Conservation (phyloP, 2,888 invertebrate genomes). For the Cistogaster globosa region DNA sequence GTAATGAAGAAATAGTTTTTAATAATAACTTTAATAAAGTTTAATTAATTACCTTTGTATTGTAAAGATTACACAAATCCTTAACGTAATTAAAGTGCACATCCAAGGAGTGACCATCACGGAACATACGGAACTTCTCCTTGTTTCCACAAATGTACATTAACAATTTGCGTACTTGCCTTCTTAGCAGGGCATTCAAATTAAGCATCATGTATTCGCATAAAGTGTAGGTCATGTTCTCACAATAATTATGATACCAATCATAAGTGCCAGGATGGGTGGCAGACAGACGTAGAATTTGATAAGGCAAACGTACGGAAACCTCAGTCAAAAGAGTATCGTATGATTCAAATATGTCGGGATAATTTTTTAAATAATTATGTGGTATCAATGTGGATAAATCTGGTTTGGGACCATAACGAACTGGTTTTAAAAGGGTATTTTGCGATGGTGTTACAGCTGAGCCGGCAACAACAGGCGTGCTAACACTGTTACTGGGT, state of each 20-base stretch:
- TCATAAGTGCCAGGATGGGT: conserved; percentile 82
- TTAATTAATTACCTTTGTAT: conserved; percentile 80
- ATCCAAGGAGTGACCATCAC: conserved; percentile 96
- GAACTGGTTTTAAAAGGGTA: conserved; percentile 90
- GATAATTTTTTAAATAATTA: conserved; percentile 95
- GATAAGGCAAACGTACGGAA: conserved; percentile 95
- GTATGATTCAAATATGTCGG: conserved; percentile 96
- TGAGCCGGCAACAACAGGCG: conserved; percentile 54
- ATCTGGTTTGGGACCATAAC: conserved; percentile 92
- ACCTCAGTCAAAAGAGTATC: conserved; percentile 97
- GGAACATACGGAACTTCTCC: conserved; percentile 95
- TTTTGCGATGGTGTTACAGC: conserved; percentile 77
- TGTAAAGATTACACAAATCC: conserved; percentile 80
- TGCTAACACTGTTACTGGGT: conserved; percentile 53
- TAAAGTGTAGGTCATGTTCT: conserved; percentile 86
- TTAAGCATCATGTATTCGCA: conserved; percentile 97
- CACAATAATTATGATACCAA: conserved; percentile 88
- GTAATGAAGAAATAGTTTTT: too few relatives aligned
- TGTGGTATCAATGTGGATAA: conserved; percentile 97
- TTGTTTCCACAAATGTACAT: conserved; percentile 97
- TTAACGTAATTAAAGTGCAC: conserved; percentile 91
- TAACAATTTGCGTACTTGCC: conserved; percentile 95
- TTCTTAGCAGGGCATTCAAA: conserved; percentile 88
- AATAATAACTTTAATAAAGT: background rate
- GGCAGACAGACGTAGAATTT: conserved; percentile 85